Base-by-base conservation (phyloP, 1,140 invertebrate species). In the Saccostrea cuccullata region DNA sequence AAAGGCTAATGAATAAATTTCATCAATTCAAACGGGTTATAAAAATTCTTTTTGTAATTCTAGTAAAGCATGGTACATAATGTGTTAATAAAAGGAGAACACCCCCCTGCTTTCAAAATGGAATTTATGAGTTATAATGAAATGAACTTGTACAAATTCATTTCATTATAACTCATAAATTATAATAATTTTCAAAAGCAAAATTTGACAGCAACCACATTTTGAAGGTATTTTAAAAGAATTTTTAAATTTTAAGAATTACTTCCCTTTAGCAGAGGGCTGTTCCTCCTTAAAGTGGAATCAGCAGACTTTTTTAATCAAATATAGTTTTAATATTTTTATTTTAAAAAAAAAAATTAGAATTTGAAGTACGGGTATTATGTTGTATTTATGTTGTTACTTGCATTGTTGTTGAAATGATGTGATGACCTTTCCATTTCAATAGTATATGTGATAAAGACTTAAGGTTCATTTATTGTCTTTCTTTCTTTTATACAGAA, bases 401-500 rank as follows among this genome's bases (percentile, higher is more conserved):
- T n/a, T 20, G 58, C 58, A 64, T 64, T 64, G 20, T 11, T 64
- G 15, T 64, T 17, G 58, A 64, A 64, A 64, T 36, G 30, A 36
- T 36, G 0, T 36, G 6, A 6, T 47, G 47, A 47, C 9, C 47
- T 47, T 47, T 47, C 2, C 47, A 47, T 47, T 9, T 9, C 47
- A 47, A 47, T 6, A 47, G 47, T 47, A 0, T 47, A 47, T 0
- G 9, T 47, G 47, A 67, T n/a, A 9, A 20, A 67, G 23, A 8
- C 23, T 20, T 67, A 8, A 17, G 20, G 20, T 15, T 26, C 26
- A 77, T 30, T 77, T 15, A 77, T 77, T 77, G 23, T 77, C 26
- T 26, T 11, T 26, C 26, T 73, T 26, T 73, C 11, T 77, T 77
- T 77, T 77, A 77, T 77, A 11, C 70, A 77, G 70, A 77, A 77